Percentiles rank a stretch among this genome's conserved stretches.
Evolutionary conservation across 2,888 invertebrate species (phyloP).

Genomic region (Campoplex capitator): DNA sequence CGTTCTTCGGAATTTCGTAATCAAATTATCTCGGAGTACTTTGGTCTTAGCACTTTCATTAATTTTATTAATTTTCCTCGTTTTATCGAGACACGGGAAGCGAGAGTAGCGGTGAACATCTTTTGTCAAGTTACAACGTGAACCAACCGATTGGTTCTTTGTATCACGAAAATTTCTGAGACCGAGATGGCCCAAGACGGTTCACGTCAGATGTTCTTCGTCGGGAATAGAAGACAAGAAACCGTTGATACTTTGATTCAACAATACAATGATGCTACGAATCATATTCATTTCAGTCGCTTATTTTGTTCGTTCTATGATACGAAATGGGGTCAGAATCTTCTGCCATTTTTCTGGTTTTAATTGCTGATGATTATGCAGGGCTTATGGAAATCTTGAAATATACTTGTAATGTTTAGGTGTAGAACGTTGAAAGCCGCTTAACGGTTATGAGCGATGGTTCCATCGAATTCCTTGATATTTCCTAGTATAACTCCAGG

Average conservation of each 20-base stretch:
- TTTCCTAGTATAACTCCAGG: not conserved
- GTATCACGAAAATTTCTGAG: not conserved
- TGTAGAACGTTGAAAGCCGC: too few species aligned
- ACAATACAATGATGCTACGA: not conserved
- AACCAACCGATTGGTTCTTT: not conserved
- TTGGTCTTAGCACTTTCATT: conserved; percentile 65
- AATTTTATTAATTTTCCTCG: conserved; percentile 69
- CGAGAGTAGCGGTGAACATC: conserved; percentile 47
- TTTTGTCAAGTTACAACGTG: not conserved
- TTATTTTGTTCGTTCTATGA: not conserved
- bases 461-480: not conserved
- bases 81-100: conserved; percentile 61
- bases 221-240: not conserved
- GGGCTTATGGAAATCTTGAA: not conserved
- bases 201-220: not conserved
- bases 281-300: not conserved
- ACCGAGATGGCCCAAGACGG: not conserved
- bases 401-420: not conserved
- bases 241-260: not conserved
- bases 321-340: too few species aligned
- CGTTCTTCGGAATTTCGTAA: conserved; percentile 37
- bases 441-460: too few species aligned
- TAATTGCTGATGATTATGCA: not conserved
- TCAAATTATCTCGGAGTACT: conserved; percentile 32
- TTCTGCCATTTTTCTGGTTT: not conserved